Conservation (phyloP, 2,888 invertebrate species). For the Campoplex capitator region DNA sequence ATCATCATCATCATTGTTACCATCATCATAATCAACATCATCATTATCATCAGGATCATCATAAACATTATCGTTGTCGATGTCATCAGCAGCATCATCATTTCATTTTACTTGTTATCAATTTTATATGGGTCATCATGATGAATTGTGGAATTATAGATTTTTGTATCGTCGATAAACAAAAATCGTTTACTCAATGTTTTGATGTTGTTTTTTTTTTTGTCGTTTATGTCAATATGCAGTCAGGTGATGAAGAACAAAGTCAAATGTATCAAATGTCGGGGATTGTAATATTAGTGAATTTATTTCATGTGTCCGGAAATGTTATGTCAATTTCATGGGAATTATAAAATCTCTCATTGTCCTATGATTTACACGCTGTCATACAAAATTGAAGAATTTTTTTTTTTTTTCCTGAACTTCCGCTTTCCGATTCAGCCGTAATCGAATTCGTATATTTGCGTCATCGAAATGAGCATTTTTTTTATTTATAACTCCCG, state of each 20-base stretch:
- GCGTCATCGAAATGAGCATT: neutral
- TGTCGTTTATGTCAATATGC: neutral
- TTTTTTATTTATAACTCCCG: neutral
- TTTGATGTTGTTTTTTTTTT: neutral
- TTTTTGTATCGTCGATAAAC: conserved; percentile 4
- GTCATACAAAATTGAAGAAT: neutral
- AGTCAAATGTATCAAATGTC: neutral
- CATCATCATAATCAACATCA: conserved; percentile 55
- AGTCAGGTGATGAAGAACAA: neutral
- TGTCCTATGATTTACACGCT: neutral
- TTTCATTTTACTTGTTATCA: conserved; percentile 12
- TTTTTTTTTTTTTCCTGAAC: neutral
- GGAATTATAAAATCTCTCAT: neutral
- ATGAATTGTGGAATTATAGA: conserved; percentile 18
- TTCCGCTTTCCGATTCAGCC: neutral
- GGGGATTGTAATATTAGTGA: neutral
- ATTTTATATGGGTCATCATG: conserved; percentile 50
- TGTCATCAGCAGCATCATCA: conserved; percentile 61
- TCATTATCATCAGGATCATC: conserved; percentile 51
- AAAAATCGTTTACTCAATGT: neutral
- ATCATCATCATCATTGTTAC: conserved; percentile 37
- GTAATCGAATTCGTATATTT: neutral
- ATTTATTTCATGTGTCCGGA: neutral
- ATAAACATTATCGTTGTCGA: conserved; percentile 57
- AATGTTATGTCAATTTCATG: neutral